phyloP scores from a whole-genome alignment of 37 sponge, comb jelly and placozoan genomes.

The Petrosia ficiformis region DNA sequence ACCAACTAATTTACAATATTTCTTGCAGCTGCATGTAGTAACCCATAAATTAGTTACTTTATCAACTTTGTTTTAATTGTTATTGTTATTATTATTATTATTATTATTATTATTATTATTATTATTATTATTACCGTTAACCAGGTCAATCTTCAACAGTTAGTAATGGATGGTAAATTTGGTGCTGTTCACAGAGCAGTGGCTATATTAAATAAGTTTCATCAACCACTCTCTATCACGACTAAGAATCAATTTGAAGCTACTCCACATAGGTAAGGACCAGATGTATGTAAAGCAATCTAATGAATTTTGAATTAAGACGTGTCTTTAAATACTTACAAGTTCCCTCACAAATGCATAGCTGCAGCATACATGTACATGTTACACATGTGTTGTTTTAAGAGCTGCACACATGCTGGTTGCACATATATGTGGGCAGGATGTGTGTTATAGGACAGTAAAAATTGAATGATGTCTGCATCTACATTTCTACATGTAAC shows the following conservation, averaged over 20 bases:
- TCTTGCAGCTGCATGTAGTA: no score
- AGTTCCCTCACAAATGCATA: no score
- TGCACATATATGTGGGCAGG: no score
- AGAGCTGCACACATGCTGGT: neutral
- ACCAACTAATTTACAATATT: no score
- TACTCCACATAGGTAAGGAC: conserved; percentile 73
- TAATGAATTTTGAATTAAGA: neutral
- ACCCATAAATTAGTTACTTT: no score
- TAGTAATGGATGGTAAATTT: conserved; percentile 79
- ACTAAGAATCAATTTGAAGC: conserved; percentile 49
- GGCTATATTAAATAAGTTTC: conserved; percentile 51
- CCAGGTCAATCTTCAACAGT: conserved; percentile 61
- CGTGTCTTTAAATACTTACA: neutral
- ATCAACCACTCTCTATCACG: conserved; percentile 29
- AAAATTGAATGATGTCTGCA: no score
- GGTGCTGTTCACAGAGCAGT: conserved; percentile 72
- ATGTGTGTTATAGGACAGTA: no score
- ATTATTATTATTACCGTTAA: neutral
- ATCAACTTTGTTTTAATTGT: no score
- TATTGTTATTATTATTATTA: neutral
- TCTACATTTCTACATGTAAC: no score
- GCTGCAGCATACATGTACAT: no score
- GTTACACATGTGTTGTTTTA: no score
- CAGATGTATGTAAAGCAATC: neutral
- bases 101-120: neutral